A percentile compares a stretch with the other conserved stretches of the same genome.
Conservation (phyloP, 2,797 vertebrate genomes). For the Hoplostethus atlanticus region DNA sequence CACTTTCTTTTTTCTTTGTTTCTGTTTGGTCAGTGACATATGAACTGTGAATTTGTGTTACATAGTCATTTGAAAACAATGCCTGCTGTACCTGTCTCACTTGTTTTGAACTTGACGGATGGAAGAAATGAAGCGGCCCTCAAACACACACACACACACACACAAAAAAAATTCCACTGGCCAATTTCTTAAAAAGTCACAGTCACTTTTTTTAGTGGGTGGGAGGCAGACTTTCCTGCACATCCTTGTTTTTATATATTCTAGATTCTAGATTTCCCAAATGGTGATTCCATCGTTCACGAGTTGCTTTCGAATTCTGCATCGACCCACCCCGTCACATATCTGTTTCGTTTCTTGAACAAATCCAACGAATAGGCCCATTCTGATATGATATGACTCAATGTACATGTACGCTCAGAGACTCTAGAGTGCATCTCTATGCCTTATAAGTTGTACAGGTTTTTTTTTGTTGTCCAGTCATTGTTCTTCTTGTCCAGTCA, state of each 20-base stretch:
- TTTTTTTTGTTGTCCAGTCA: slow-evolving; percentile 61
- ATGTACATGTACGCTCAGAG: slow-evolving; percentile 41
- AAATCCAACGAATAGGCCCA: slow-evolving; percentile 24
- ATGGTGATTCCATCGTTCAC: slow-evolving; percentile 64
- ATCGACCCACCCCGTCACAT: slow-evolving; percentile 9
- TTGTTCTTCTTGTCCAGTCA: slow-evolving; percentile 62
- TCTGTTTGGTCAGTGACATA: slow-evolving; percentile 64
- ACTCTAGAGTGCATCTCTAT: slow-evolving; percentile 62
- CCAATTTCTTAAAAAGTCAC: slow-evolving; percentile 33
- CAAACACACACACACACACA: background rate
- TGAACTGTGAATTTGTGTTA: slow-evolving; percentile 81
- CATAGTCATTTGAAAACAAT: slow-evolving; percentile 64
- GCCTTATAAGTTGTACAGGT: slow-evolving; percentile 66
- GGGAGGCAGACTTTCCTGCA: slow-evolving; percentile 35
- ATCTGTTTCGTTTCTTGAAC: slow-evolving; percentile 48
- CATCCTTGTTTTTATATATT: slow-evolving; percentile 61
- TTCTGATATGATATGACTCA: slow-evolving; percentile 33
- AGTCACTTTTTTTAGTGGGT: slow-evolving; percentile 34
- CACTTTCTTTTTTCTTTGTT: slow-evolving; percentile 50
- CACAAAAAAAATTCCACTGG: slow-evolving; percentile 2
- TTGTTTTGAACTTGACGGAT: slow-evolving; percentile 35
- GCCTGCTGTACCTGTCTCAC: slow-evolving; percentile 49
- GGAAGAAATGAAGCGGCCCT: slow-evolving; percentile 22
- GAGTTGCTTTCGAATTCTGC: slow-evolving; percentile 48
- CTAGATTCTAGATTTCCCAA: slow-evolving; percentile 43